Conservation (phyloP, 2,113 vertebrate genomes). For the Vireo altiloquus region DNA sequence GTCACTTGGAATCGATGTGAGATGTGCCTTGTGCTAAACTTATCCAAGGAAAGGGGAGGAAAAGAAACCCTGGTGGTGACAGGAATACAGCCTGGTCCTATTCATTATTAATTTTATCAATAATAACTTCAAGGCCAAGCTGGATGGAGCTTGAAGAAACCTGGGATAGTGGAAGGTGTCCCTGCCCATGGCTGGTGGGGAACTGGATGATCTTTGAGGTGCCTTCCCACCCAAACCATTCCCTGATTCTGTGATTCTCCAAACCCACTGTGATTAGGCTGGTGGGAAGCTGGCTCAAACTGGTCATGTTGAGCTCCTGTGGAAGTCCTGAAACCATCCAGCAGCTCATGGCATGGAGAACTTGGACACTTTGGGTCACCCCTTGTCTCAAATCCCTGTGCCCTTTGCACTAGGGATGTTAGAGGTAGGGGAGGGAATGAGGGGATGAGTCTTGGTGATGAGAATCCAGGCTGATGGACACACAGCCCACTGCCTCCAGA, state of each 20-base stretch:
- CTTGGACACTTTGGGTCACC: background rate
- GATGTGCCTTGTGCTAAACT: background rate
- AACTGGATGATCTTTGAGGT: background rate
- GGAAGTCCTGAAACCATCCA: background rate
- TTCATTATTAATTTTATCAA: background rate
- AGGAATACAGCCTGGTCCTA: background rate
- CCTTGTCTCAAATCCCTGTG: background rate
- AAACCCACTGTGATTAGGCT: background rate
- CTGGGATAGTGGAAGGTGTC: background rate
- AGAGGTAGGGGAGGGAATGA: background rate
- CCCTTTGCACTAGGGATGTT: background rate
- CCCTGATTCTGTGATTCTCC: background rate
- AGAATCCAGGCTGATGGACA: background rate
- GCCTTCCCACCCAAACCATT: background rate
- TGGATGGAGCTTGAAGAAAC: background rate
- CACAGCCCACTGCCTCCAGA: background rate
- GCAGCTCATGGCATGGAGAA: background rate
- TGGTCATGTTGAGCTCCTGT: fast-evolving
- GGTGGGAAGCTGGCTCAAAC: background rate
- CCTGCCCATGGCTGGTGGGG: background rate
- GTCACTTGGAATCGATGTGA: background rate
- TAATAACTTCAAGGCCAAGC: background rate
- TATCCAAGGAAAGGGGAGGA: background rate
- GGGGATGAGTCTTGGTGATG: fast-evolving
- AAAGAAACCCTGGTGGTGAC: fast-evolving